A percentile compares a stretch with the other conserved stretches of the same genome.
Conservation (phyloP, 2,113 vertebrate species). For the Platysteira castanea region DNA sequence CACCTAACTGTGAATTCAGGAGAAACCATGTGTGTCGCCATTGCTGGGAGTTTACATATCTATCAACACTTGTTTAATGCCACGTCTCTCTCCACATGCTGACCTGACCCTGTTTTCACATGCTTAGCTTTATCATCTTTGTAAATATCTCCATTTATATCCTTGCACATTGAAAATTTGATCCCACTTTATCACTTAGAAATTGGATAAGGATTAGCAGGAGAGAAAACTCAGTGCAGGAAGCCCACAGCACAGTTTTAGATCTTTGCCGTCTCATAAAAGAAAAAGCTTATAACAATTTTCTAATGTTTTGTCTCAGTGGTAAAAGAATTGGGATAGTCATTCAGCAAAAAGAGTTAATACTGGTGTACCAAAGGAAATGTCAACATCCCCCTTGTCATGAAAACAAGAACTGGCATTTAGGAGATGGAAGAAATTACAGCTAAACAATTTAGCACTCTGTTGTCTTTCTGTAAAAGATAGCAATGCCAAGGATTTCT, state of each 20-base stretch:
- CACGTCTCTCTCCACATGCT: not conserved
- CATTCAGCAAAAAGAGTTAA: not conserved
- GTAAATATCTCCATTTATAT: not conserved
- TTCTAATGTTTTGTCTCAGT: not conserved
- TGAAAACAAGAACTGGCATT: not conserved
- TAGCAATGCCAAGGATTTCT: not conserved
- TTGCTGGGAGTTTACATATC: not conserved
- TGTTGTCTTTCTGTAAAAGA: not conserved
- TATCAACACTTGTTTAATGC: not conserved
- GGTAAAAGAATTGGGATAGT: not conserved
- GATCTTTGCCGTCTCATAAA: not conserved
- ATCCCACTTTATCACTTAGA: not conserved
- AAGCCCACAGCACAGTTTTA: not conserved
- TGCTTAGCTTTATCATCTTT: not conserved
- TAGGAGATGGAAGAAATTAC: not conserved
- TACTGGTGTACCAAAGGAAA: not conserved
- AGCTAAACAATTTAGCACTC: not conserved
- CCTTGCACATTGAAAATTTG: not conserved
- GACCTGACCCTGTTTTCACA: not conserved
- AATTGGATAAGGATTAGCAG: not conserved
- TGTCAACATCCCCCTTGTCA: not conserved
- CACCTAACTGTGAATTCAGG: not conserved
- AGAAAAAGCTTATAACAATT: not conserved
- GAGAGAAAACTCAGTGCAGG: not conserved
- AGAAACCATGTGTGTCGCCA: not conserved